Percentiles rank a stretch among this genome's conserved stretches.
Conservation (phyloP, 2,113 vertebrate species). For the Mus spicilegus region DNA sequence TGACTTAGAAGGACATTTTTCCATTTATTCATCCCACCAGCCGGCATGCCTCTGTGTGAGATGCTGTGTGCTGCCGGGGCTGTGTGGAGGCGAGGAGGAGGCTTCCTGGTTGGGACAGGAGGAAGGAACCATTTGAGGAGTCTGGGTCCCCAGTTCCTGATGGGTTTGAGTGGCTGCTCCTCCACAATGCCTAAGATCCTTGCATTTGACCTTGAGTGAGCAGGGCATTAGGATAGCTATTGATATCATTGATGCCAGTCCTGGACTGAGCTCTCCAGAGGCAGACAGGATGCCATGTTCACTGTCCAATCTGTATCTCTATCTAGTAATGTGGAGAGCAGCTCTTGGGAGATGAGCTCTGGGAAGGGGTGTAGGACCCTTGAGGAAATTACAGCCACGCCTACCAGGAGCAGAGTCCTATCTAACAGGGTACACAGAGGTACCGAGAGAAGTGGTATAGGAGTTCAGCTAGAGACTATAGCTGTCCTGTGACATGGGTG, state of each 20-base stretch:
- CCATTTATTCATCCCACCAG: not conserved
- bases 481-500: not conserved
- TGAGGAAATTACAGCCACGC: not conserved
- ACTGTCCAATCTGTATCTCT: not conserved
- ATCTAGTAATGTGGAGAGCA: not conserved
- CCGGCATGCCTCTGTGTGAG: not conserved
- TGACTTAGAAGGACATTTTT: not conserved
- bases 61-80: not conserved
- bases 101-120: not conserved
- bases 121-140: not conserved
- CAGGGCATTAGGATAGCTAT: not conserved
- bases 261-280: not conserved
- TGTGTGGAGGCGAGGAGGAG: not conserved
- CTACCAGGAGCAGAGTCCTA: not conserved
- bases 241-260: not conserved
- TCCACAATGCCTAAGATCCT: not conserved
- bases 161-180: not conserved
- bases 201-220: conserved; percentile 23
- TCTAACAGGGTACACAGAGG: not conserved
- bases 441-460: rapidly evolving
- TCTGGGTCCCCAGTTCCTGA: not conserved
- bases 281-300: not conserved
- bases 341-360: not conserved
- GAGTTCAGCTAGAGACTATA: too few relatives aligned
- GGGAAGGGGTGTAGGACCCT: not conserved